Conservation (phyloP, 2,113 vertebrate species). For the Pampusana beccarii region DNA sequence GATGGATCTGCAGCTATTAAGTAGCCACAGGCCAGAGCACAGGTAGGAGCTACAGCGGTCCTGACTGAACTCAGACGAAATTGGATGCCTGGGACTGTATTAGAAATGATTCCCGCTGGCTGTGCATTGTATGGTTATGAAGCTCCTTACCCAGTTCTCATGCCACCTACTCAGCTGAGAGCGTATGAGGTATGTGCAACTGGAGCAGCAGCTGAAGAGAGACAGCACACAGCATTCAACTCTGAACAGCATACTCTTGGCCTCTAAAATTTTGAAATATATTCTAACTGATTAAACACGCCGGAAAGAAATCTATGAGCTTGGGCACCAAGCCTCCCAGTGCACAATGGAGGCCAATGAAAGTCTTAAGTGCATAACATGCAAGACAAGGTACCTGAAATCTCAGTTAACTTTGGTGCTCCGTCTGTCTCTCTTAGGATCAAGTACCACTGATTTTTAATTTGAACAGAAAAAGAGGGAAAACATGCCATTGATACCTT, state of each 20-base stretch:
- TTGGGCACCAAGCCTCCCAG: not conserved
- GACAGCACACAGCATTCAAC: not conserved
- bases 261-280: not conserved
- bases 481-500: not conserved
- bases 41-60: not conserved
- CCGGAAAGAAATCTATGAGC: not conserved
- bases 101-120: not conserved
- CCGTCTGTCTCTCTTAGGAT: not conserved
- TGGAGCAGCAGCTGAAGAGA: not conserved
- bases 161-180: not conserved
- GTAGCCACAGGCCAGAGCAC: not conserved
- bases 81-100: rapidly evolving
- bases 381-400: not conserved
- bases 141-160: not conserved
- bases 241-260: not conserved
- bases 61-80: not conserved
- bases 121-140: not conserved
- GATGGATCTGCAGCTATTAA: not conserved
- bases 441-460: not conserved
- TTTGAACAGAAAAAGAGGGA: not conserved
- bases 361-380: not conserved
- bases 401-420: not conserved
- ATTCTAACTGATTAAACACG: not conserved
- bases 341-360: not conserved
- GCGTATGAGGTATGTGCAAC: not conserved